These are phyloP conservation scores for Salmo trutta DNA, from an alignment of 2,797 vertebrate species.

Conservation along the genomic window DNA sequence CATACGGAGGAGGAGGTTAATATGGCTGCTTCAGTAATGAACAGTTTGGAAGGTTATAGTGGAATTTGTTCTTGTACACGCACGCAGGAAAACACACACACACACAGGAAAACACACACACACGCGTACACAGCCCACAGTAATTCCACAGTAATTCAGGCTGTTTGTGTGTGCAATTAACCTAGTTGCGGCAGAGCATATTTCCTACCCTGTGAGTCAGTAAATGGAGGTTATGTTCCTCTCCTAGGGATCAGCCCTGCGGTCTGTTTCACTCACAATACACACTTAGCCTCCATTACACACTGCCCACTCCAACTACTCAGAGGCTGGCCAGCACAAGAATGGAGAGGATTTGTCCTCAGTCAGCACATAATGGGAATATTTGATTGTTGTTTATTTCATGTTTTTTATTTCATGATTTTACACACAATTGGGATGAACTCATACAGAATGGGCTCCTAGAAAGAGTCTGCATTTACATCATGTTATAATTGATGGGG, in stretches of 20 bases:
- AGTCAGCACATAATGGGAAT: neutral
- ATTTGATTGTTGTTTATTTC: neutral
- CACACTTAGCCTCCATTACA: neutral
- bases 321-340: neutral
- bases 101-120: slow-evolving; percentile 11
- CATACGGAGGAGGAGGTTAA: neutral
- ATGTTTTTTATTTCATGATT: neutral
- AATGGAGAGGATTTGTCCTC: neutral
- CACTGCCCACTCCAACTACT: neutral
- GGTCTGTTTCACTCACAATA: too few species aligned
- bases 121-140: neutral
- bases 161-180: slow-evolving; percentile 27
- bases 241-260: neutral
- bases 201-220: slow-evolving; percentile 18
- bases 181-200: slow-evolving; percentile 12
- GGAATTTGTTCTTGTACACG: neutral
- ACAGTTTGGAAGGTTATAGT: slow-evolving; percentile 34
- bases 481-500: neutral
- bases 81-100: neutral
- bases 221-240: neutral
- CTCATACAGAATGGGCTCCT: neutral
- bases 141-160: slow-evolving; percentile 13
- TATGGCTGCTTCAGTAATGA: slow-evolving; percentile 34
- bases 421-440: neutral
- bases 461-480: neutral